Conservation (phyloP, 1,140 invertebrate genomes). For the Thaumetopoea pityocampa region DNA sequence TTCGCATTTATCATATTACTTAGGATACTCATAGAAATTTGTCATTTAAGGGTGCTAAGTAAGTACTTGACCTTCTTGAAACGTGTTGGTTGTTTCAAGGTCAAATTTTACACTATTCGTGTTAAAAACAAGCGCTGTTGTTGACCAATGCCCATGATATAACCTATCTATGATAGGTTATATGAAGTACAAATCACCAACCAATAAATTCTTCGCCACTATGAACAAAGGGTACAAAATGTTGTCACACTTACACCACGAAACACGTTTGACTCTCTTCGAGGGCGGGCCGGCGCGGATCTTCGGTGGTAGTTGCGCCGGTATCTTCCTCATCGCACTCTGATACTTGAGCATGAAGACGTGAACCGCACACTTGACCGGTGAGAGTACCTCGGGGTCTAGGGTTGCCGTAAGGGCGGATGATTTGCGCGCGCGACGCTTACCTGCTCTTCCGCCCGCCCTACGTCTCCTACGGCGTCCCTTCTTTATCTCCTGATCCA, state of each 20-base stretch:
- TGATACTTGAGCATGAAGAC: constrained; percentile 55
- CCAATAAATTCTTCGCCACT: too few species aligned
- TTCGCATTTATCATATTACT: too few species aligned
- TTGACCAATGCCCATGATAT: too few species aligned
- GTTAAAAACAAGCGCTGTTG: too few species aligned
- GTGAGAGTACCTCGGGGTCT: constrained; percentile 23
- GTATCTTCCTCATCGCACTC: constrained; percentile 53
- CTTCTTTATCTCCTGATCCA: constrained; percentile 34
- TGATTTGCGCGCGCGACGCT: constrained; percentile 32
- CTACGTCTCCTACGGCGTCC: constrained; percentile 39
- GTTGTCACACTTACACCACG: constrained; percentile 66
- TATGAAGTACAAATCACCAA: too few species aligned
- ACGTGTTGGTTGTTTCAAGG: too few species aligned
- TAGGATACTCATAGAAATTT: too few species aligned
- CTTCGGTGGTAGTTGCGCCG: constrained; percentile 52
- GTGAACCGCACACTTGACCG: constrained; percentile 57
- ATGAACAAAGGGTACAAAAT: too few species aligned
- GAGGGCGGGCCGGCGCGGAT: constrained; percentile 55
- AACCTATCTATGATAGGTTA: too few species aligned
- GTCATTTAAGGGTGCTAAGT: too few species aligned
- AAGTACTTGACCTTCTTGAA: too few species aligned
- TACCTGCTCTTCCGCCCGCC: constrained; percentile 32
- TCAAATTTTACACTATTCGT: too few species aligned
- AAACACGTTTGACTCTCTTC: constrained; percentile 61
- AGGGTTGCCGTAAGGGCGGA: constrained; percentile 14